Evolutionary conservation across 2,113 vertebrate species (phyloP).

Genomic region (Prunella fulvescens): DNA sequence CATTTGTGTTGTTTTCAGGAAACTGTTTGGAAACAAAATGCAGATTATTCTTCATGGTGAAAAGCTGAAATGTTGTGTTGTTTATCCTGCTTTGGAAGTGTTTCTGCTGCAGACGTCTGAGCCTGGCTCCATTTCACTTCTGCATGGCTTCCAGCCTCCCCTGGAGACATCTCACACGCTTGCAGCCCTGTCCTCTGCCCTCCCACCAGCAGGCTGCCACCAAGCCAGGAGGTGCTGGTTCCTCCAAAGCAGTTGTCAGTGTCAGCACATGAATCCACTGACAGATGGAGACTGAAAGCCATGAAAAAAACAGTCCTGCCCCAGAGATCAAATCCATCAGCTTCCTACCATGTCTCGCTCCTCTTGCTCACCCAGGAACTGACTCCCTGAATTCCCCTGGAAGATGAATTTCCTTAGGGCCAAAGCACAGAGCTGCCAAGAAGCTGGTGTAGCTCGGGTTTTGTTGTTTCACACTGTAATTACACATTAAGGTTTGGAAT

Average conservation of each 20-base stretch:
- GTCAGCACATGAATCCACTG: conserved; percentile 36
- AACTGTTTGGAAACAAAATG: conserved; percentile 20
- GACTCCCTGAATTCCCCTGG: neutral
- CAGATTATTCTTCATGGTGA: neutral
- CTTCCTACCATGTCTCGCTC: neutral
- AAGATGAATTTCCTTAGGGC: neutral
- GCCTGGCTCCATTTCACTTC: conserved; percentile 21
- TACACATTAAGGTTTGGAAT: conserved; percentile 35
- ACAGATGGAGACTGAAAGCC: conserved; percentile 56
- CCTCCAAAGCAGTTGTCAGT: conserved; percentile 21
- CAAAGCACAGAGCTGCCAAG: conserved; percentile 15
- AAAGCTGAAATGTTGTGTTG: neutral
- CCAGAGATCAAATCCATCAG: conserved; percentile 10
- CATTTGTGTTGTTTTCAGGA: neutral
- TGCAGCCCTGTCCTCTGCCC: conserved; percentile 17
- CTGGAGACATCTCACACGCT: neutral
- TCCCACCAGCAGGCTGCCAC: conserved; percentile 55
- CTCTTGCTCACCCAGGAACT: neutral
- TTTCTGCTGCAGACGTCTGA: conserved; percentile 22
- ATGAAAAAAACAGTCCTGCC: neutral
- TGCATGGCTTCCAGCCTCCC: conserved; percentile 29
- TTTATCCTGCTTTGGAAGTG: conserved; percentile 26
- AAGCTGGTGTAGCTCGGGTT: neutral
- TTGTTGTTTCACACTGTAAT: conserved; percentile 51
- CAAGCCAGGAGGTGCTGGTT: conserved; percentile 40